These are phyloP conservation scores for Zaprionus lineosus DNA, from an alignment of 2,888 invertebrate species.

Conservation along the genomic window DNA sequence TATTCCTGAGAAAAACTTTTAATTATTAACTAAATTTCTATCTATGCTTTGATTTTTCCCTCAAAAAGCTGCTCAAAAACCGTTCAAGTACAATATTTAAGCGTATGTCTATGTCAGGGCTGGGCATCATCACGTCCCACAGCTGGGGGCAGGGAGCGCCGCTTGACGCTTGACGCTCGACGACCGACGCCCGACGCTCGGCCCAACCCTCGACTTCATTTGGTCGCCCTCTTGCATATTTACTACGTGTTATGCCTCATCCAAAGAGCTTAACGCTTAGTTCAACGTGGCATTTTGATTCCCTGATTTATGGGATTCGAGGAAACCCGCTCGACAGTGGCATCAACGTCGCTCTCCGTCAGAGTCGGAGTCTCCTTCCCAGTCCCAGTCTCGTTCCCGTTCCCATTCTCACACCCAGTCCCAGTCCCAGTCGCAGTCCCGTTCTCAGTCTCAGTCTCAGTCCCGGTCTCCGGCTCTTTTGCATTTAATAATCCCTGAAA, in stretches of 20 bases:
- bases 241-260: conserved; percentile 70
- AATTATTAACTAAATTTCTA: too few relatives aligned
- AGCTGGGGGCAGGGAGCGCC: too few relatives aligned
- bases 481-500: conserved; percentile 75
- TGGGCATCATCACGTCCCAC: conserved; percentile 38
- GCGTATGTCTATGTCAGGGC: conserved; percentile 37
- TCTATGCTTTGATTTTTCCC: too few relatives aligned
- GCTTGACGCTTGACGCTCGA: too few relatives aligned
- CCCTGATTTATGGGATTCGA: conserved; percentile 68
- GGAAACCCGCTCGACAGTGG: conserved; percentile 39
- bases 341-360: conserved; percentile 3
- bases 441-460: conserved; percentile 1
- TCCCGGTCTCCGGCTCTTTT: conserved; percentile 49
- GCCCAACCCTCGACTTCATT: conserved; percentile 8
- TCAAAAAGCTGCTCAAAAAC: too few relatives aligned
- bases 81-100: conserved; percentile 9
- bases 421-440: conserved; percentile 2
- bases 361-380: background rate
- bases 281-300: conserved; percentile 73
- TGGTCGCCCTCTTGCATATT: conserved; percentile 49
- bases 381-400: conserved; percentile 38
- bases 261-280: conserved; percentile 68
- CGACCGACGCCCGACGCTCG: background rate
- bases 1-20: too few relatives aligned
- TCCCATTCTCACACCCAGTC: conserved; percentile 57